Base-by-base conservation (phyloP, 2,113 vertebrate species). In the Okapia johnstoni region DNA sequence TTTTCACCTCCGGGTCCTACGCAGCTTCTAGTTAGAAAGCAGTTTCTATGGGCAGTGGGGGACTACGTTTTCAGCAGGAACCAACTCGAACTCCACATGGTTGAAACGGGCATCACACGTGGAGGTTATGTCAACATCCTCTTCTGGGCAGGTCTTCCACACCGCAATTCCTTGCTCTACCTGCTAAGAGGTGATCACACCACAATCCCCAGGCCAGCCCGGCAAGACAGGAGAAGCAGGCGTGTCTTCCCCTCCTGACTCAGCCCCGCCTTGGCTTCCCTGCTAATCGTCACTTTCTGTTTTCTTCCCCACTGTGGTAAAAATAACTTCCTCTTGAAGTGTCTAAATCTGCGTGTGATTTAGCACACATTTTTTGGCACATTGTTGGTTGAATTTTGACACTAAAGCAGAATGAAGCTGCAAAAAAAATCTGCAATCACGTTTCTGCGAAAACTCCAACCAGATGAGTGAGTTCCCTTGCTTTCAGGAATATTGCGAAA, bases 321-420 rank as follows among this genome's bases (percentile, higher is more conserved):
- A 97, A 96, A 98, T 93, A 80, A 96, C 97, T 98, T 97, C 97
- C 96, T 95, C 85, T 58, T 93, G 25, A 55, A 97, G 96, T 77
- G 70, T 96, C 96, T 83, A 96, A 95, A 97, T 94, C 95, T 94
- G 96, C 48, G 80, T 50, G 76, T 93, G 97, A 97, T 96, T 97
- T 98, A 94, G 46, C 92, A 87, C 50, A 97, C 94, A 54, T 60
- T 92, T 92, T 70, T 83, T 94, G 97, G 97, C 95, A 97, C 94
- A 50, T 92, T 83, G 16, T 52, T 54, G 96, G 88, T 85, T 58
- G 60, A 80, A 93, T 98, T 97, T 79, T 97, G 98, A 98, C 97
- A 97, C 94, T 25, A 63, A 92, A 97, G 88, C 93, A 97, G 97
- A 97, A 96, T 96, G 87, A 97, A 98, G 96, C 61, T 0, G 0